Percentiles rank a stretch among this genome's conserved stretches.
Conservation (phyloP, 2,797 vertebrate genomes). For the Danio albolineatus region DNA sequence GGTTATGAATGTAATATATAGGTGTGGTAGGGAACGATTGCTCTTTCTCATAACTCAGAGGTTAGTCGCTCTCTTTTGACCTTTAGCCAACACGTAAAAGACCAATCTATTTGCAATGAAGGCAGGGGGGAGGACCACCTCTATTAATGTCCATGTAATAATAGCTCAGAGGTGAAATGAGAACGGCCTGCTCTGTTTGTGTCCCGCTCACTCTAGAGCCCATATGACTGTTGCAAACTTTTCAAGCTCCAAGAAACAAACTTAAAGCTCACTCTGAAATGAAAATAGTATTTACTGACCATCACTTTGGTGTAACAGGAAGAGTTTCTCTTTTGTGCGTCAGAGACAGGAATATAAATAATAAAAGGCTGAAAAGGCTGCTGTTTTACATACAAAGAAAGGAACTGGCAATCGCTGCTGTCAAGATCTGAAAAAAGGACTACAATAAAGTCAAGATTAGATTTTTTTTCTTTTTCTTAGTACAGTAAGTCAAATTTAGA, state of each 20-base stretch:
- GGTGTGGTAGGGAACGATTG: too few species aligned
- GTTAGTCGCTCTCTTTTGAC: constrained; percentile 38
- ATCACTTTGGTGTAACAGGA: background rate
- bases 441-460: background rate
- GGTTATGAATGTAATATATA: background rate
- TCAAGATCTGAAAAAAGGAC: background rate
- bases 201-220: background rate
- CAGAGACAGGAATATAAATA: background rate
- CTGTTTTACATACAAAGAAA: background rate
- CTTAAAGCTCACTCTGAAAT: background rate
- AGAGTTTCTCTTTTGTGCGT: background rate
- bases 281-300: background rate
- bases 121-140: background rate
- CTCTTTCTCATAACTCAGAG: constrained; percentile 22
- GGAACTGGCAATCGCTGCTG: background rate
- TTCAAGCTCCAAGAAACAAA: background rate
- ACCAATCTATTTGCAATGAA: constrained; percentile 14
- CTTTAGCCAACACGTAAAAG: constrained; percentile 28
- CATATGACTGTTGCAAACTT: background rate
- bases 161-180: background rate
- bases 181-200: background rate
- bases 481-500: constrained; percentile 23
- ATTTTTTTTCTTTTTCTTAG: constrained; percentile 2
- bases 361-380: background rate
- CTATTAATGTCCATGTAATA: constrained; percentile 13